A percentile compares a stretch with the other conserved stretches of the same genome.
Evolutionary conservation across 92 coral and sea anemone species (phyloP).

Genomic region (Zoanthus sansibaricus): DNA sequence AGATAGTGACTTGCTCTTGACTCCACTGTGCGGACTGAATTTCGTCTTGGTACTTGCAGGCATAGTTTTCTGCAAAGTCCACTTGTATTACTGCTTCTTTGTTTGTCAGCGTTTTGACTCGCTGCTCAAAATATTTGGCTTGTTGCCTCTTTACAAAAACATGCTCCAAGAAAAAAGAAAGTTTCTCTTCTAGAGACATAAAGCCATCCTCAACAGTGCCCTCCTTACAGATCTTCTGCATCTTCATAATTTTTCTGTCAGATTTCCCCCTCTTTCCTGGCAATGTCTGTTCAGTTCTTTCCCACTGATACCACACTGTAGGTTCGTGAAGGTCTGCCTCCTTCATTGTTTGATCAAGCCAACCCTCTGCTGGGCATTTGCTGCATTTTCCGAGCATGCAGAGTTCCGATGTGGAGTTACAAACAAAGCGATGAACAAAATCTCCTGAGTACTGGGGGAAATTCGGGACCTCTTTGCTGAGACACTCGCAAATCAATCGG

Average conservation of each 20-base stretch:
- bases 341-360: slow-evolving; percentile 9
- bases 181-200: slow-evolving; percentile 8
- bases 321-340: slow-evolving; percentile 13
- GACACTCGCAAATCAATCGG: slow-evolving; percentile 60
- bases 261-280: slow-evolving; percentile 13
- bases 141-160: slow-evolving; percentile 67
- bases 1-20: slow-evolving; percentile 69
- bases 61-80: slow-evolving; percentile 73
- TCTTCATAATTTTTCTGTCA: slow-evolving; percentile 43
- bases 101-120: slow-evolving; percentile 38
- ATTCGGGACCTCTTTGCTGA: slow-evolving; percentile 33
- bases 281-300: slow-evolving; percentile 36
- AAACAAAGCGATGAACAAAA: slow-evolving; percentile 70
- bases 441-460: slow-evolving; percentile 61
- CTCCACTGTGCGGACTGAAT: slow-evolving; percentile 78
- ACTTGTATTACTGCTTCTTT: slow-evolving; percentile 73
- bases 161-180: slow-evolving; percentile 34
- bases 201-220: slow-evolving; percentile 35
- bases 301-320: slow-evolving; percentile 68
- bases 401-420: slow-evolving; percentile 62
- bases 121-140: slow-evolving; percentile 60
- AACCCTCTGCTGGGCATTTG: slow-evolving; percentile 32
- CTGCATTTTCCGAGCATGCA: slow-evolving; percentile 78
- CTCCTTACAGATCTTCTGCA: slow-evolving; percentile 48
- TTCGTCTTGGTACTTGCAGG: slow-evolving; percentile 69